phyloP scores from a whole-genome alignment of 2,797 vertebrate genomes.

The Pseudochaenichthys georgianus region DNA sequence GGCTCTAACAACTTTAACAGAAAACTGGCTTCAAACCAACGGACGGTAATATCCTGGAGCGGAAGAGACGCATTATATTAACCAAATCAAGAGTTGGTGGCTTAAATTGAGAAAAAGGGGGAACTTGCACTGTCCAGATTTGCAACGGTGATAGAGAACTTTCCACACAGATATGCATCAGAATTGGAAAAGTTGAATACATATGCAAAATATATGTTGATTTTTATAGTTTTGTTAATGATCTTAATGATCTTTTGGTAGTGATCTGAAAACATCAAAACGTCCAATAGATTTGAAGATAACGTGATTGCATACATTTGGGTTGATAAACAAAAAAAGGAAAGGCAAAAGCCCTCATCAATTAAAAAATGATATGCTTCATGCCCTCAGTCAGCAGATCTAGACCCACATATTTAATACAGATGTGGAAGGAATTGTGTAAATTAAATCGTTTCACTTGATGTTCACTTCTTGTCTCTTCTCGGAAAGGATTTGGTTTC shows the following conservation, averaged over 20 bases:
- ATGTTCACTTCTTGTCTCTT: neutral
- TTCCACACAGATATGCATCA: neutral
- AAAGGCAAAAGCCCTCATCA: neutral
- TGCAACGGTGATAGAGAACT: neutral
- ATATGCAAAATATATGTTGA: no score
- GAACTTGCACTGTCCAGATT: no score
- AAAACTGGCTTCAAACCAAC: no score
- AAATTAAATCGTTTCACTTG: neutral
- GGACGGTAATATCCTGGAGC: no score
- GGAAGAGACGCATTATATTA: no score
- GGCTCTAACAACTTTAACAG: no score
- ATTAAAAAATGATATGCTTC: neutral
- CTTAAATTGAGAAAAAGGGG: no score
- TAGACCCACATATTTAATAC: neutral
- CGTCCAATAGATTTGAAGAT: neutral
- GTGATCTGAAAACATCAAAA: neutral
- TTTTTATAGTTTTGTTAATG: no score
- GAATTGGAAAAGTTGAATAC: no score
- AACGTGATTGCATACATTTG: neutral
- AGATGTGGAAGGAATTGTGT: slow-evolving; percentile 8
- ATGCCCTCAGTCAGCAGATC: neutral
- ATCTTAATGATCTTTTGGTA: neutral
- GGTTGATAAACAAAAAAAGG: neutral
- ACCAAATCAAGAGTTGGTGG: no score
- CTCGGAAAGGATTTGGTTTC: neutral